These are phyloP conservation scores for Lydus trimaculatus DNA, from an alignment of 2,888 invertebrate species.

Conservation along the genomic window DNA sequence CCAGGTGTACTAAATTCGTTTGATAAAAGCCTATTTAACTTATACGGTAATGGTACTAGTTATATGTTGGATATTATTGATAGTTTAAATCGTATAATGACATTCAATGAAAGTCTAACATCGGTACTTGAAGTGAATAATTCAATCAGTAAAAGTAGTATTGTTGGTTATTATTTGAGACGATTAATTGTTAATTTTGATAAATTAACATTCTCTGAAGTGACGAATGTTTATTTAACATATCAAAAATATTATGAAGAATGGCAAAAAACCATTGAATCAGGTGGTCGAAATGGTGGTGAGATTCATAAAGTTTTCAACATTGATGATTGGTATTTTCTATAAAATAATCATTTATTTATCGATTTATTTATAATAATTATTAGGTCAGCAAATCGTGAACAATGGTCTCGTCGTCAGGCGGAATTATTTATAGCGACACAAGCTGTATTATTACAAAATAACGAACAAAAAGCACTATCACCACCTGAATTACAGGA, in stretches of 20 bases:
- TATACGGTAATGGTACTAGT: constrained; percentile 65
- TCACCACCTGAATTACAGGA: constrained; percentile 79
- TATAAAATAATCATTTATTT: constrained; percentile 14
- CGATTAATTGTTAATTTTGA: constrained; percentile 83
- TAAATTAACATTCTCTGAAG: constrained; percentile 83
- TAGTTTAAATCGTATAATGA: constrained; percentile 47
- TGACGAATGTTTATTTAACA: constrained; percentile 75
- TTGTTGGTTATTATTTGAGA: constrained; percentile 79
- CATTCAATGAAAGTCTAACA: constrained; percentile 33
- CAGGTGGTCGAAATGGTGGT: constrained; percentile 25
- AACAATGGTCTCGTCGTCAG: constrained; percentile 85
- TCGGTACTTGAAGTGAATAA: constrained; percentile 26
- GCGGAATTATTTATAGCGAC: constrained; percentile 89
- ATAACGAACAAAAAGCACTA: constrained; percentile 81
- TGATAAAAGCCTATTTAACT: constrained; percentile 65
- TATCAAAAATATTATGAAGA: constrained; percentile 71
- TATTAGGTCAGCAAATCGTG: constrained; percentile 62
- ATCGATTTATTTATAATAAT: background rate
- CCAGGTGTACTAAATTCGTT: constrained; percentile 67
- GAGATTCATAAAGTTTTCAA: constrained; percentile 21
- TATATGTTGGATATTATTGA: constrained; percentile 54
- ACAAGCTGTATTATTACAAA: constrained; percentile 82
- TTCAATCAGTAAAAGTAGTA: constrained; percentile 69
- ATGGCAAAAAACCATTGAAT: constrained; percentile 36
- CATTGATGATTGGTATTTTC: constrained; percentile 41